phyloP scores from a whole-genome alignment of 2,797 vertebrate genomes.

The Cossypha heuglini region DNA sequence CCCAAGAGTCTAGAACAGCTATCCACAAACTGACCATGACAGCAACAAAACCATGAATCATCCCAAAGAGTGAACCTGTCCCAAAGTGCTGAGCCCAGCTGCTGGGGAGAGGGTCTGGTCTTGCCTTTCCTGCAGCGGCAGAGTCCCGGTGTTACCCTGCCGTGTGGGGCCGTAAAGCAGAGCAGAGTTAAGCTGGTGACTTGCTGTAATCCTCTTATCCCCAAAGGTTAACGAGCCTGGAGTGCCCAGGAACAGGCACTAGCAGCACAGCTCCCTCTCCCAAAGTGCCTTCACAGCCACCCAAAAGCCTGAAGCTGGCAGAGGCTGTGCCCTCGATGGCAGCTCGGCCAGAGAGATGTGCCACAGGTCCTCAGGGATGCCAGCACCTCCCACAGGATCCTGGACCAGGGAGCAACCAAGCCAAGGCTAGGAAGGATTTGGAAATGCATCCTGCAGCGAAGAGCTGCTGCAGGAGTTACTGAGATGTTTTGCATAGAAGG shows the following conservation, averaged over 20 bases:
- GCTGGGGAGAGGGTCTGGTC: background rate
- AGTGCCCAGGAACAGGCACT: background rate
- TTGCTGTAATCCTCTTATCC: conserved; percentile 59
- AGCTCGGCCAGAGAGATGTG: fast-evolving
- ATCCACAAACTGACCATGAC: fast-evolving
- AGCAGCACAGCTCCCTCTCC: background rate
- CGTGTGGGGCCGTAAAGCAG: conserved; percentile 10
- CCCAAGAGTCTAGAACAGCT: background rate
- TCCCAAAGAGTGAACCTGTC: background rate
- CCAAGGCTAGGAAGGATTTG: fast-evolving
- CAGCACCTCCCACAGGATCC: background rate
- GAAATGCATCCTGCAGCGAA: fast-evolving
- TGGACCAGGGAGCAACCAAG: fast-evolving
- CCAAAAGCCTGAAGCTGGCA: background rate
- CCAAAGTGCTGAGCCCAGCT: background rate
- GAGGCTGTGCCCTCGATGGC: fast-evolving
- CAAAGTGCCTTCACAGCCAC: background rate
- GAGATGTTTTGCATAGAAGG: background rate
- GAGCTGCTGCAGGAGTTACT: background rate
- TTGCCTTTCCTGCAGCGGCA: background rate
- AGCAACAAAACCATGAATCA: fast-evolving
- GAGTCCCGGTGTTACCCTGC: background rate
- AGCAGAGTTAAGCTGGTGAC: background rate
- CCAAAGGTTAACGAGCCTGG: conserved; percentile 37
- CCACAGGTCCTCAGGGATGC: background rate